Conservation (phyloP, 2,797 vertebrate species). For the Myotis pilosus region DNA sequence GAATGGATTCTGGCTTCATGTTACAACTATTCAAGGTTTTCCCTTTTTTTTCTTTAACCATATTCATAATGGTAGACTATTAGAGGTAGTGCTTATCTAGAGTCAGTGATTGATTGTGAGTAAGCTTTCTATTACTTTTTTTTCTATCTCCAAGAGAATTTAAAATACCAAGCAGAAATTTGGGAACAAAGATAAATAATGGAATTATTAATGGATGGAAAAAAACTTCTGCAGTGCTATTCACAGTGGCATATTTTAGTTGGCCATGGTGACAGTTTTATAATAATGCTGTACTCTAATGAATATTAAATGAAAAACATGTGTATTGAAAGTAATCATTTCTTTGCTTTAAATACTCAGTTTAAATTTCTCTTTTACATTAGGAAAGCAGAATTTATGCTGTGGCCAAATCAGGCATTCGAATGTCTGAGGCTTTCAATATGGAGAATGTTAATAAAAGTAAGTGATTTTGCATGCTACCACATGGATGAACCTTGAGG, state of each 20-base stretch:
- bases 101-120: not conserved
- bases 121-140: constrained; percentile 14
- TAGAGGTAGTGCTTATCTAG: not conserved
- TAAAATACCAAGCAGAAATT: constrained; percentile 18
- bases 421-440: constrained; percentile 92
- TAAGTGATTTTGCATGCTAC: constrained; percentile 78
- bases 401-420: constrained; percentile 96
- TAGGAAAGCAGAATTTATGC: constrained; percentile 99
- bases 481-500: not conserved
- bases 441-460: constrained; percentile 90
- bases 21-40: not conserved
- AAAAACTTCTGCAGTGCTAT: not conserved
- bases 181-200: constrained; percentile 37
- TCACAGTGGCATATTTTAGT: constrained; percentile 53
- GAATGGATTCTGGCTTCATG: not conserved
- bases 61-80: not conserved
- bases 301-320: constrained; percentile 51
- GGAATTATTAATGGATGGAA: not conserved
- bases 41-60: not conserved
- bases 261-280: constrained; percentile 16
- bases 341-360: constrained; percentile 53
- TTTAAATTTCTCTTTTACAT: constrained; percentile 73
- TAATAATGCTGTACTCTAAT: constrained; percentile 35
- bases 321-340: constrained; percentile 33
- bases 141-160: constrained; percentile 17